phyloP scores from a whole-genome alignment of 2,113 vertebrate genomes.

The Lota lota region DNA sequence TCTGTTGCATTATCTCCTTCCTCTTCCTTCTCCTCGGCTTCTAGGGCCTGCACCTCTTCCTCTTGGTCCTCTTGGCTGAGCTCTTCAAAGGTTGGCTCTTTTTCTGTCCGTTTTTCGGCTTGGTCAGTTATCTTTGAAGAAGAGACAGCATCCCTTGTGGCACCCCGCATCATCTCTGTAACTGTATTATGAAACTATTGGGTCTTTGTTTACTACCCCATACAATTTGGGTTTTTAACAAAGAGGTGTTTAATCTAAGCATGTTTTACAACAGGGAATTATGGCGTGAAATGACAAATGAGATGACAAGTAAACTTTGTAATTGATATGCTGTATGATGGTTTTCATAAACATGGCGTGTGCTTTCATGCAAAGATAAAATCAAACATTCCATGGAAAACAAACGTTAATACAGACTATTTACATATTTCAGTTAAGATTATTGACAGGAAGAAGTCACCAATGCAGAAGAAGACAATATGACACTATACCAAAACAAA shows the following conservation, averaged over 20 bases:
- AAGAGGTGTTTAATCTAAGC: conserved; percentile 5
- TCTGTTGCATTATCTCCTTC: background rate
- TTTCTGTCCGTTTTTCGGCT: conserved; percentile 16
- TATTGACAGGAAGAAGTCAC: conserved; percentile 4
- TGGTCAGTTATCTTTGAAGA: conserved; percentile 26
- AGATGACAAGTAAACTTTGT: conserved; percentile 6
- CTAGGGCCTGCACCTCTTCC: background rate
- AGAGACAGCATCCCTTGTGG: conserved; percentile 45
- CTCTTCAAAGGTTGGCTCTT: conserved; percentile 21
- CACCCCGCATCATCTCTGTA: conserved; percentile 62
- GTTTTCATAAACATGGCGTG: conserved; percentile 2
- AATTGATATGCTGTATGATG: conserved; percentile 23
- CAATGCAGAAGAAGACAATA: conserved; percentile 10
- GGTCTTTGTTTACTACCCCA: conserved; percentile 22
- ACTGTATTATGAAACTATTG: conserved; percentile 59
- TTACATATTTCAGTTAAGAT: conserved; percentile 8
- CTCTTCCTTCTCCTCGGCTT: conserved; percentile 1
- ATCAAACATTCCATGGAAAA: conserved; percentile 2
- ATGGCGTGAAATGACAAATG: conserved; percentile 36
- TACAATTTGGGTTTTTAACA: background rate
- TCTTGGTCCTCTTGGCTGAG: background rate
- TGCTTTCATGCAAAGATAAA: conserved; percentile 7
- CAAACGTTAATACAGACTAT: background rate
- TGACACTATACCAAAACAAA: background rate
- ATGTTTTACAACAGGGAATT: conserved; percentile 3